phyloP scores from a whole-genome alignment of 2,113 vertebrate genomes.

The Mixornis gularis region DNA sequence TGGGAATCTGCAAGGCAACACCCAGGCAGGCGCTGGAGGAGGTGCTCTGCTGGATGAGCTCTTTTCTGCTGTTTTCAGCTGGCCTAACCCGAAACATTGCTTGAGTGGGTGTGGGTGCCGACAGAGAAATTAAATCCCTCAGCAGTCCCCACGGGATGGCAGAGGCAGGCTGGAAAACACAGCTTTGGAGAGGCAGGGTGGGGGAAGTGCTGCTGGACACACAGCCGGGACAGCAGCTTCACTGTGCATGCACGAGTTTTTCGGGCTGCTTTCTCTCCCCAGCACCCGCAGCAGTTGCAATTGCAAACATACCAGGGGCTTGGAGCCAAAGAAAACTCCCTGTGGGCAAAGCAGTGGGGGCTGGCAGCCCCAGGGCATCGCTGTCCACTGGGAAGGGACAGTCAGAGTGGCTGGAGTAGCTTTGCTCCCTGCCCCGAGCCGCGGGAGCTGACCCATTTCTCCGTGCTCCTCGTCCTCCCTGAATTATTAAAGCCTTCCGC shows the following conservation, averaged over 20 bases:
- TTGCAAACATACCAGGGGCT: background rate
- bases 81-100: conserved; percentile 20
- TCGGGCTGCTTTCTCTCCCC: background rate
- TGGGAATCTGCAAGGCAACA: background rate
- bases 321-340: background rate
- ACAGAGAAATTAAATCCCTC: background rate
- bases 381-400: background rate
- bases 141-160: background rate
- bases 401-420: fast-evolving
- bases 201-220: background rate
- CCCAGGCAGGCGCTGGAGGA: background rate
- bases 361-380: background rate
- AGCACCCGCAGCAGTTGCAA: background rate
- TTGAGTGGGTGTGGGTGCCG: conserved; percentile 51
- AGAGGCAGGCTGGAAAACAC: background rate
- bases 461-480: background rate
- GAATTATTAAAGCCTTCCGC: conserved; percentile 32
- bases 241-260: fast-evolving
- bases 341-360: background rate
- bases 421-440: background rate
- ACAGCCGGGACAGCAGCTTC: background rate
- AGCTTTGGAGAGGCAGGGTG: background rate
- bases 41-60: background rate
- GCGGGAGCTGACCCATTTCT: background rate
- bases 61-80: conserved; percentile 7